A percentile compares a stretch with the other conserved stretches of the same genome.
These are phyloP conservation scores for Syrmaticus mikado DNA, from an alignment of 2,113 vertebrate species.

Conservation along the genomic window DNA sequence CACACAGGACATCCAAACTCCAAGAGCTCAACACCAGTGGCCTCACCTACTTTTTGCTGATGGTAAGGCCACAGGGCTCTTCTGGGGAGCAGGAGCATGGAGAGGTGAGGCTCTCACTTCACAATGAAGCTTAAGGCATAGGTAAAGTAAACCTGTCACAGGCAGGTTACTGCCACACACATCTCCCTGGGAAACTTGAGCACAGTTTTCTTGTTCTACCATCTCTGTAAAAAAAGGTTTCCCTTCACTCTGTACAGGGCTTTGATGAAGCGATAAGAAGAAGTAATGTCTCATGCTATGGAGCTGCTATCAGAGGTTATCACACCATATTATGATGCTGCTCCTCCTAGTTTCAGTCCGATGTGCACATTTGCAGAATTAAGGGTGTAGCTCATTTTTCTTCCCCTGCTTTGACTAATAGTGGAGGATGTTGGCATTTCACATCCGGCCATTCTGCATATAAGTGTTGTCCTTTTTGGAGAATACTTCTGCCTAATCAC, in stretches of 20 bases:
- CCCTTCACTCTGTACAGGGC: not conserved
- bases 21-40: rapidly evolving
- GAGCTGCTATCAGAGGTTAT: not conserved
- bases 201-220: not conserved
- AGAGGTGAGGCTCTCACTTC: rapidly evolving
- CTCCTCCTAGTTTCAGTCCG: not conserved
- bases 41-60: not conserved
- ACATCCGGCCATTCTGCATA: not conserved
- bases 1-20: rapidly evolving
- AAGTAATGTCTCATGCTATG: not conserved
- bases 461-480: not conserved
- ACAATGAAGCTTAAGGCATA: not conserved
- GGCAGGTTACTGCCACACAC: not conserved
- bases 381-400: not conserved
- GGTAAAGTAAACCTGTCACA: not conserved
- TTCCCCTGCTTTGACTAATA: not conserved
- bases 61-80: not conserved
- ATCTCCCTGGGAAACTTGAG: not conserved
- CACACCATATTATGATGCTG: too few species aligned
- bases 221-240: not conserved
- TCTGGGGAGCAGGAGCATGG: not conserved
- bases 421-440: not conserved
- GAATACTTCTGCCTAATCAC: not conserved
- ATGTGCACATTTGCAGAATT: not conserved
- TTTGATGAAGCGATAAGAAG: not conserved